phyloP scores from a whole-genome alignment of 2,888 invertebrate species.

The Hyposoter dolosus region DNA sequence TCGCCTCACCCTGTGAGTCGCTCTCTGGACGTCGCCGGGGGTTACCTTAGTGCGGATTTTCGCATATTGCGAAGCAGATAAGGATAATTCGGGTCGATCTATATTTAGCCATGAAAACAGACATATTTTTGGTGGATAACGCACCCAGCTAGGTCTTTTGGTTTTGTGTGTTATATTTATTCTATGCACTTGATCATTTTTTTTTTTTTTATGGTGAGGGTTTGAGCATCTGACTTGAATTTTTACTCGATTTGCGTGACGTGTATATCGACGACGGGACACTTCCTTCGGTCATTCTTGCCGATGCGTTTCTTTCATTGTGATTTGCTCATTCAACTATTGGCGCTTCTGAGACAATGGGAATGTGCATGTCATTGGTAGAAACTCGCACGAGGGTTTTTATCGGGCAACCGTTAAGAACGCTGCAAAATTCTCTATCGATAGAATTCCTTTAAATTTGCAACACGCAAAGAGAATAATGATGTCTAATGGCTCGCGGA shows the following conservation, averaged over 20 bases:
- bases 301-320: not conserved
- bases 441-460: too few relatives aligned
- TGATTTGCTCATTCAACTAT: not conserved
- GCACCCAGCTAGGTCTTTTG: not conserved
- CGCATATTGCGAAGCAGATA: not conserved
- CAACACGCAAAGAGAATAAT: too few relatives aligned
- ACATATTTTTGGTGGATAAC: not conserved
- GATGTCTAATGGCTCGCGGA: too few relatives aligned
- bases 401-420: too few relatives aligned
- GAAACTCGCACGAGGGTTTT: not conserved
- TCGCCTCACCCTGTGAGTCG: not conserved
- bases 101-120: conserved; percentile 3
- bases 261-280: not conserved
- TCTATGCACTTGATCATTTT: not conserved
- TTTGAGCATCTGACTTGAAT: not conserved
- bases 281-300: too few relatives aligned
- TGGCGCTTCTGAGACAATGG: not conserved
- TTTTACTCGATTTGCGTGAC: not conserved
- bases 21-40: conserved; percentile 9
- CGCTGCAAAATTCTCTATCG: too few relatives aligned
- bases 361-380: not conserved
- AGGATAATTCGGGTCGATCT: conserved; percentile 25
- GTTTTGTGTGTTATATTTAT: not conserved
- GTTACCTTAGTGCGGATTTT: conserved; percentile 9
- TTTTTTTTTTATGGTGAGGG: not conserved